Percentiles rank a stretch among this genome's conserved stretches.
These are phyloP conservation scores for Camelus dromedarius DNA, from an alignment of 2,113 vertebrate species.

Conservation along the genomic window DNA sequence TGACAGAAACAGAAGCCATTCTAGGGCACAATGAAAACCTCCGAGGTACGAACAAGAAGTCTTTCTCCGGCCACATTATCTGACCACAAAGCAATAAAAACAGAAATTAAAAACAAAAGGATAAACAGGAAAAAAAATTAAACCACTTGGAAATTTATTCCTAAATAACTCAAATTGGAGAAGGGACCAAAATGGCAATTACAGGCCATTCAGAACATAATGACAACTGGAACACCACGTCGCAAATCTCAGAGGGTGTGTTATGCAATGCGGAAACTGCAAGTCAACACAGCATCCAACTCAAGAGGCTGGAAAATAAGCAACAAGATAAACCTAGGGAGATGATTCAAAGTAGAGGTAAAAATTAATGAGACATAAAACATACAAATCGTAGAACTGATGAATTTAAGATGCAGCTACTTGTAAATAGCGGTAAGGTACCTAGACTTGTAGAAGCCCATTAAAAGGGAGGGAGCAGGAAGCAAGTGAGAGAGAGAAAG, in stretches of 20 bases:
- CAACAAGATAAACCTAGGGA: not conserved
- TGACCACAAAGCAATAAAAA: not conserved
- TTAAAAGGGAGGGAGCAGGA: not conserved
- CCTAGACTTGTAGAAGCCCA: not conserved
- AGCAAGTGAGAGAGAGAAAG: not conserved
- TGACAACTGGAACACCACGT: not conserved
- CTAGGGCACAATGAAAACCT: not conserved
- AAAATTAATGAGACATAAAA: not conserved
- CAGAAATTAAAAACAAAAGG: slow-evolving; percentile 40
- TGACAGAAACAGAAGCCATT: not conserved
- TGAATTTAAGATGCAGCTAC: not conserved
- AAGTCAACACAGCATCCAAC: not conserved
- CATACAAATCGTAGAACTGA: not conserved
- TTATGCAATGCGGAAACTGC: not conserved
- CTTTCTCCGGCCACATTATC: not conserved
- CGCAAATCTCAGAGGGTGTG: not conserved
- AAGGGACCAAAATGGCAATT: not conserved
- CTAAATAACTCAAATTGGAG: slow-evolving; percentile 27
- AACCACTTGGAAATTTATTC: slow-evolving; percentile 43
- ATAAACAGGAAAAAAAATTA: not conserved
- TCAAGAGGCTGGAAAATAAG: slow-evolving; percentile 8
- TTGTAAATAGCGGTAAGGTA: not conserved
- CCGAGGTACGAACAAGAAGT: not conserved
- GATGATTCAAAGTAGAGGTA: not conserved
- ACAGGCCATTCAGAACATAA: not conserved